Percentiles rank a stretch among this genome's conserved stretches.
These are phyloP conservation scores for Laterallus jamaicensis DNA, from an alignment of 2,113 vertebrate species.

Conservation along the genomic window DNA sequence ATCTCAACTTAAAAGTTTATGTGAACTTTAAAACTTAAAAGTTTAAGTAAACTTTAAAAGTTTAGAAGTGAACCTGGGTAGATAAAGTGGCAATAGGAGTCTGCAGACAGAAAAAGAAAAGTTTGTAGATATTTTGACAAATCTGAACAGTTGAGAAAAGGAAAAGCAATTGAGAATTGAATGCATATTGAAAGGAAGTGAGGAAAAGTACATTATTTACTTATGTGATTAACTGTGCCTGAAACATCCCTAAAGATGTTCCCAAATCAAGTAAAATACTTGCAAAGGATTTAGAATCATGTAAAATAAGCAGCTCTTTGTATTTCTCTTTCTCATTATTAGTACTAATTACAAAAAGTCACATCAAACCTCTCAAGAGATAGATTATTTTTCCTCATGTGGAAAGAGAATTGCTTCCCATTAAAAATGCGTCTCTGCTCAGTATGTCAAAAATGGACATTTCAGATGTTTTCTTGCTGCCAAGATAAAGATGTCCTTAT, in stretches of 20 bases:
- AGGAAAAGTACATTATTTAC: neutral
- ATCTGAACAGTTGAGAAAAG: neutral
- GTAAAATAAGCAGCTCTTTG: neutral
- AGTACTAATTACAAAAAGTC: neutral
- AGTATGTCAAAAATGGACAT: slow-evolving; percentile 18
- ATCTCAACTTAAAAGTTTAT: neutral
- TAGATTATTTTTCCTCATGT: neutral
- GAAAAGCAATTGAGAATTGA: neutral
- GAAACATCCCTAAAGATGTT: neutral
- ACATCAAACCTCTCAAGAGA: neutral
- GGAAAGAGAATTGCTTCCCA: neutral
- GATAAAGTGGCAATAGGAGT: neutral
- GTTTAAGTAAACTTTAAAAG: neutral
- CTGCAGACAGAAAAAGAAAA: neutral
- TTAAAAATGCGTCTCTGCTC: neutral
- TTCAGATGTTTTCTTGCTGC: slow-evolving; percentile 19
- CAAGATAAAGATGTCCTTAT: slow-evolving; percentile 20
- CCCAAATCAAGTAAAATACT: neutral
- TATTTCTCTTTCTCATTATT: neutral
- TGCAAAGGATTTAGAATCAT: neutral
- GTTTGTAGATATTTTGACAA: neutral
- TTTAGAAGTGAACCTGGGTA: neutral
- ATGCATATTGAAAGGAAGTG: neutral
- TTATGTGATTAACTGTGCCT: neutral
- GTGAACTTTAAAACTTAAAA: no score